These are phyloP conservation scores for Peromyscus melanophrys DNA, from an alignment of 2,797 vertebrate species.

Conservation along the genomic window DNA sequence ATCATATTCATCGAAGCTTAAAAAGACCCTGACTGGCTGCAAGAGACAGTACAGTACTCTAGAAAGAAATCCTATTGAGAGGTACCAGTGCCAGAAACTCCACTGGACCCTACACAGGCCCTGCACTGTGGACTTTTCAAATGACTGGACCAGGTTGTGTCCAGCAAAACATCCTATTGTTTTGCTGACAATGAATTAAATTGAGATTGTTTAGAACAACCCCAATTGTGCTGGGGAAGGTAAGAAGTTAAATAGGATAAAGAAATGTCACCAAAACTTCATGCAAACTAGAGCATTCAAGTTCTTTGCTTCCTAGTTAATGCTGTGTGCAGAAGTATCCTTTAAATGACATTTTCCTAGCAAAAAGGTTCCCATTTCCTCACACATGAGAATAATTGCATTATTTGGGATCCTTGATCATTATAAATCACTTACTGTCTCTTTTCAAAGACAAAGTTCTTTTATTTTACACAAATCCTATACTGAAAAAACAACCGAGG, in stretches of 20 bases:
- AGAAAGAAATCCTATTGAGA: slow-evolving; percentile 74
- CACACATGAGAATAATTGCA: slow-evolving; percentile 55
- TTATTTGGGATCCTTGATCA: slow-evolving; percentile 56
- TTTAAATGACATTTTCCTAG: slow-evolving; percentile 70
- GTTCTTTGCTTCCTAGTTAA: slow-evolving; percentile 74
- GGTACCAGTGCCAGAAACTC: slow-evolving; percentile 59
- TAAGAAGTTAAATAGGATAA: slow-evolving; percentile 71
- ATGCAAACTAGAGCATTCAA: slow-evolving; percentile 64
- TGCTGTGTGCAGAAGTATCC: slow-evolving; percentile 70
- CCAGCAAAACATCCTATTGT: slow-evolving; percentile 61
- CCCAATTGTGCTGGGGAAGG: slow-evolving; percentile 51
- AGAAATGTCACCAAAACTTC: slow-evolving; percentile 71
- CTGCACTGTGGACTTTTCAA: slow-evolving; percentile 70
- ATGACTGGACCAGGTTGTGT: slow-evolving; percentile 69
- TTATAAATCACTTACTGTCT: slow-evolving; percentile 49
- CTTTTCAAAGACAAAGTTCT: slow-evolving; percentile 68
- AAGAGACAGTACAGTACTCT: slow-evolving; percentile 66
- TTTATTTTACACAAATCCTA: slow-evolving; percentile 68
- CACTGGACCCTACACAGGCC: slow-evolving; percentile 42
- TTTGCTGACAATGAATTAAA: slow-evolving; percentile 71
- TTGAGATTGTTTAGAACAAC: slow-evolving; percentile 66
- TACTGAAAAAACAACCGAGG: slow-evolving; percentile 66
- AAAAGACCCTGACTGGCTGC: slow-evolving; percentile 69
- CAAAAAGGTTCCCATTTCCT: slow-evolving; percentile 63
- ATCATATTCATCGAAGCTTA: slow-evolving; percentile 68